Evolutionary conservation across 2,888 invertebrate species (phyloP), one percentile per base, ranked within the genome.

Genomic region (Tigriopus californicus): DNA sequence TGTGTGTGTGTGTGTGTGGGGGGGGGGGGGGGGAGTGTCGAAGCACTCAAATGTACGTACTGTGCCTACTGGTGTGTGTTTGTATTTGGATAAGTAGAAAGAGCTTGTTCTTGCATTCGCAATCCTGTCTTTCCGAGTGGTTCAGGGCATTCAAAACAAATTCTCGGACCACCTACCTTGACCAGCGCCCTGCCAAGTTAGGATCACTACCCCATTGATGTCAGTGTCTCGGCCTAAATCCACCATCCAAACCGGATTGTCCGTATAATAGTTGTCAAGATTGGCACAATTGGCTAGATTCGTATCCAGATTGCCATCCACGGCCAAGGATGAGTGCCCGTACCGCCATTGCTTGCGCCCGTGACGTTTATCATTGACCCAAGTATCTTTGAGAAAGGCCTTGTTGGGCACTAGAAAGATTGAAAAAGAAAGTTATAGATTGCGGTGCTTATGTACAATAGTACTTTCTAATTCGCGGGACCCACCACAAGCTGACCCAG

Each of bases 361-460:
- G 63, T 75, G 74, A 25, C 75, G 68, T 65, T 75, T 75, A 66
- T 72, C 72, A 66, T 75, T 75, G 61, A 74, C 71, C 72, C 74
- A 75, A 1, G 74, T 73, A 54, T 72, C 70, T 59, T 72, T 73
- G 61, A 72, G 69, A 67, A 68, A 74, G 3, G 76, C 75, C 61
- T 75, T 65, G 64, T 76, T 75, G 63, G 75, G 74, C 55, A 74
- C 75, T 75, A 66, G 6, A 66, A 66, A 40, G 60, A 20, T n/a
- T 10, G 40, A 56, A n/a, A 20, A 56, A 56, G n/a, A 24, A 8
- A n/a, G 11, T 24, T 11, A 10, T 53, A 24, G 10, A n/a, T 53
- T 53, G 11, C n/a, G n/a, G n/a, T n/a, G n/a, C n/a, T n/a, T n/a
- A n/a, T n/a, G n/a, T n/a, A n/a, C n/a, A n/a, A n/a, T n/a, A n/a